Evolutionary conservation across 1,140 invertebrate genomes (phyloP).

Genomic region (Ctenoplectra terminalis): DNA sequence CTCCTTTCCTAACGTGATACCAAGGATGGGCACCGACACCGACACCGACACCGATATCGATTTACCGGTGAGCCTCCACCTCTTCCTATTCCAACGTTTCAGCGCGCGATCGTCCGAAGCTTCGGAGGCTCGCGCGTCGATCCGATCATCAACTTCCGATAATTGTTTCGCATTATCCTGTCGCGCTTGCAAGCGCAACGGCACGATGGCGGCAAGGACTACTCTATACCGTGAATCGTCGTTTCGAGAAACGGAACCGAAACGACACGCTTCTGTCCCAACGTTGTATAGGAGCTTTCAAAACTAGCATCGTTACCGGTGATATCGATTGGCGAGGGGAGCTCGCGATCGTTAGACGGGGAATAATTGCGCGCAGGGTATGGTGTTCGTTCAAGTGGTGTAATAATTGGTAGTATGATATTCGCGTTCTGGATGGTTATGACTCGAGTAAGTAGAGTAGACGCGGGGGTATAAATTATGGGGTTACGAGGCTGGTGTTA

Average conservation of each 20-base stretch:
- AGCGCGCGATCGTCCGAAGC: slow-evolving; percentile 10
- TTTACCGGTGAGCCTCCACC: slow-evolving; percentile 67
- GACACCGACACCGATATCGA: slow-evolving; percentile 60
- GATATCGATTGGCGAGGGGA: neutral
- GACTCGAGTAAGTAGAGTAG: neutral
- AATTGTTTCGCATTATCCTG: slow-evolving; percentile 21
- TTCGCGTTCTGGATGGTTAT: neutral
- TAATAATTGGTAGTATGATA: neutral
- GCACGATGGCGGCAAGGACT: neutral
- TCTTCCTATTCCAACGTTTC: slow-evolving; percentile 37
- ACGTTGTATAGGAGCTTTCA: neutral
- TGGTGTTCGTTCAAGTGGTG: neutral
- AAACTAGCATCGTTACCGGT: slow-evolving; percentile 6
- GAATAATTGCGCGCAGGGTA: neutral
- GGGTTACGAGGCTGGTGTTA: too few species aligned
- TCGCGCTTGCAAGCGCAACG: neutral
- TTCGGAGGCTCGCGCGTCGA: neutral
- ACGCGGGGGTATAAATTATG: neutral
- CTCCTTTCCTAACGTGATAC: slow-evolving; percentile 2
- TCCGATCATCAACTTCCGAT: slow-evolving; percentile 14
- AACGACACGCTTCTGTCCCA: slow-evolving; percentile 10
- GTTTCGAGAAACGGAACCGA: neutral
- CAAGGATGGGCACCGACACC: slow-evolving; percentile 53
- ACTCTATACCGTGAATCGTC: neutral
- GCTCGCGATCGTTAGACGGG: neutral